phyloP scores from a whole-genome alignment of 2,888 invertebrate species.

The Phorcus lineatus region DNA sequence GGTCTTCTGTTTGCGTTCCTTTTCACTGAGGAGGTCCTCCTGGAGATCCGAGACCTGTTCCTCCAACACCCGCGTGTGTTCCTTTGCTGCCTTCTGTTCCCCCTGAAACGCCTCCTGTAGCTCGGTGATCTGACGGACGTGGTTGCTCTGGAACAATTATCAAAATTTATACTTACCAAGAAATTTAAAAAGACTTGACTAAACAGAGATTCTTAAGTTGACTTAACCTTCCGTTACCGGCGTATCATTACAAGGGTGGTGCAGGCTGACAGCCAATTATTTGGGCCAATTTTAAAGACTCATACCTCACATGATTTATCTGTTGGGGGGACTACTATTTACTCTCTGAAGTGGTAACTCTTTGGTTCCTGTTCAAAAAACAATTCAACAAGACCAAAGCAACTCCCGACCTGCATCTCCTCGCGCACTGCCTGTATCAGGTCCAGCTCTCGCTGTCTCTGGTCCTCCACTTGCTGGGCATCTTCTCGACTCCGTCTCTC shows the following conservation, averaged over 20 bases:
- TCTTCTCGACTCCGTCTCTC: conserved; percentile 55
- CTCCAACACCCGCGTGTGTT: conserved; percentile 48
- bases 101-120: conserved; percentile 49
- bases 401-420: conserved; percentile 42
- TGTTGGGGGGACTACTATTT: no score
- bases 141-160: conserved; percentile 44
- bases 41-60: conserved; percentile 51
- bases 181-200: no score
- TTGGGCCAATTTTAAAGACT: no score
- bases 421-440: conserved; percentile 26
- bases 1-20: conserved; percentile 18
- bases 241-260: no score
- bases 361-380: no score
- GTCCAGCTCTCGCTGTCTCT: neutral
- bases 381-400: no score
- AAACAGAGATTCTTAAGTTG: no score
- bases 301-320: no score
- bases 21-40: neutral
- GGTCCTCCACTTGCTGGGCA: conserved; percentile 54
- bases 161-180: no score
- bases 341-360: no score
- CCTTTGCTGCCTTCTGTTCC: conserved; percentile 51
- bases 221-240: no score
- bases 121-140: conserved; percentile 51
- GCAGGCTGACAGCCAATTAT: no score